Conservation (phyloP, 2,797 vertebrate species). For the Phoebastria nigripes region DNA sequence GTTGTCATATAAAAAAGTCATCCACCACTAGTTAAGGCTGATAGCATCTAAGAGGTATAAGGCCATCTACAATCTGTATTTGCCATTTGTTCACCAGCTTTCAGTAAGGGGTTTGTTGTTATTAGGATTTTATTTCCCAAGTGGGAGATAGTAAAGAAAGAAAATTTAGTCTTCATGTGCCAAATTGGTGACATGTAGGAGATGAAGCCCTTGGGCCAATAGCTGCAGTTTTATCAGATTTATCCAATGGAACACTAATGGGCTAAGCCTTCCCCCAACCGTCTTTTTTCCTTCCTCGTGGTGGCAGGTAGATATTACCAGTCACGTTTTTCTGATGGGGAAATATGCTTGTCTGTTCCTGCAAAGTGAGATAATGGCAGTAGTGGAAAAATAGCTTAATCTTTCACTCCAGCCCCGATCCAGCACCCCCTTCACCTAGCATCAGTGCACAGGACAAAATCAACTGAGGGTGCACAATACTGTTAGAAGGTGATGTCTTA, state of each 20-base stretch:
- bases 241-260: not conserved
- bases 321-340: not conserved
- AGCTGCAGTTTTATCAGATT: not conserved
- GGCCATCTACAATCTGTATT: not conserved
- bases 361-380: not conserved
- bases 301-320: not conserved
- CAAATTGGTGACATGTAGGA: not conserved
- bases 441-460: not conserved
- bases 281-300: not conserved
- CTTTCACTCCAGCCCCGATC: not conserved
- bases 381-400: not conserved
- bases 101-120: not conserved
- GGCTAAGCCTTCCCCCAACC: not conserved
- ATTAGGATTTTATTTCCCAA: not conserved
- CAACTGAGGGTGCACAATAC: not conserved
- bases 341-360: not conserved
- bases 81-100: not conserved
- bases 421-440: not conserved
- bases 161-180: not conserved
- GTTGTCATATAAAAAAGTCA: not conserved
- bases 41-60: not conserved
- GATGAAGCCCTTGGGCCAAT: not conserved
- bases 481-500: not conserved
- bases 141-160: not conserved
- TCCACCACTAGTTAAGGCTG: not conserved